Evolutionary conservation across 2,888 invertebrate genomes (phyloP), one percentile per base, ranked within the genome.

Genomic region (Theodoxus fluviatilis): DNA sequence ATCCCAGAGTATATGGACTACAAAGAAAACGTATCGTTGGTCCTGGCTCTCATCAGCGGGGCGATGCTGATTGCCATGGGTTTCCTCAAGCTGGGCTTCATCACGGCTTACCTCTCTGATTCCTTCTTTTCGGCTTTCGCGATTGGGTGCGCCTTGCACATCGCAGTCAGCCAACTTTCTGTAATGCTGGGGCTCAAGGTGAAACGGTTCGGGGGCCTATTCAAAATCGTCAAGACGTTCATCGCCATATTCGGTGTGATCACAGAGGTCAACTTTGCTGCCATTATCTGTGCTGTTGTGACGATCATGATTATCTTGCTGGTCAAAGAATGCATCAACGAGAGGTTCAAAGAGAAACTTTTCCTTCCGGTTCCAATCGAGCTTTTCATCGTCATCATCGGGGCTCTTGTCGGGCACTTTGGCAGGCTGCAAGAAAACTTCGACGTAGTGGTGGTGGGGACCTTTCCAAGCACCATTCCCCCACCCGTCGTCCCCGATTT

Each of bases 71-170:
- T 85, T 12, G 68, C 73, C 3, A 82, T 86, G 82, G 84, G 84
- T 0, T 67, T 85, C 15, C 71, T 84, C 31, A 79, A 80, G 49
- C 78, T 86, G 25, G 86, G 86, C 3, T 84, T 86, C 74, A 81
- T 86, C 63, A 85, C 84, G 6, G 82, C 82, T 1, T 86, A 86
- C 68, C 75, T 86, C 40, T 84, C 85, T 0, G 85, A 85, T 71
- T 83, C 85, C 0, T 84, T 86, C 73, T 82, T 85, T 66, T 81
- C 82, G 47, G 86, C 84, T 12, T 86, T 84, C 72, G 84, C 85
- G 0, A 82, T 84, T 1, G 85, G 83, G 7, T 83, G 82, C 22
- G 84, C 83, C n/a, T 78, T 86, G 3, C 83, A 84, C 69, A 84
- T 86, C 49, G 80, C 82, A 31, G 81, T 82, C 35, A 84, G 84